Percentiles rank a stretch among this genome's conserved stretches.
Conservation (phyloP, 1,140 invertebrate genomes). For the Drosophila obscura region DNA sequence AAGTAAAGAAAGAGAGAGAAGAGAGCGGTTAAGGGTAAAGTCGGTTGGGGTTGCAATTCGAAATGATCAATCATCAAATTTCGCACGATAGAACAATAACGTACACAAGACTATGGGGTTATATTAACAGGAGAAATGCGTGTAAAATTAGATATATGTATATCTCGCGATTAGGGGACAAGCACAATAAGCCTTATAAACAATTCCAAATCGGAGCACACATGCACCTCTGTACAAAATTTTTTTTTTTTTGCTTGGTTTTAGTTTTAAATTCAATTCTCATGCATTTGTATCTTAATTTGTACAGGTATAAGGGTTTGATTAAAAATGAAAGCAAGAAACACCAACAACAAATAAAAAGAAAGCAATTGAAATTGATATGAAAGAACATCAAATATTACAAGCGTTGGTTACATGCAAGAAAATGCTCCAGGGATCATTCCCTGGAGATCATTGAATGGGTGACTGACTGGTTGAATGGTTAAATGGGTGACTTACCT, state of each 20-base stretch:
- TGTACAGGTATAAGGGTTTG: background rate
- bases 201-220: constrained; percentile 3
- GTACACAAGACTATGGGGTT: background rate
- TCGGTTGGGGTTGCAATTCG: constrained; percentile 7
- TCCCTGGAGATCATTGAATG: background rate
- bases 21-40: constrained; percentile 24
- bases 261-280: background rate
- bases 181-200: constrained; percentile 46
- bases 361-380: too few relatives aligned
- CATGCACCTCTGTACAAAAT: constrained; percentile 5
- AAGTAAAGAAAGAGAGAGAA: constrained; percentile 47
- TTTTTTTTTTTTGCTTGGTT: background rate
- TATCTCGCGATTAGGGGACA: constrained; percentile 22
- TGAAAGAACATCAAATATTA: too few relatives aligned
- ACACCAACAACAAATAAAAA: background rate
- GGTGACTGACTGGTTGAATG: too few relatives aligned
- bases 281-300: background rate
- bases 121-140: constrained; percentile 7
- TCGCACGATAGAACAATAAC: constrained; percentile 2
- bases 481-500: constrained; percentile 58
- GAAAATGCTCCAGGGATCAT: too few relatives aligned
- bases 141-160: constrained; percentile 23
- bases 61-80: constrained; percentile 2
- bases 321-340: background rate
- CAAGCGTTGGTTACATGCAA: background rate